Percentiles rank a stretch among this genome's conserved stretches.
These are phyloP conservation scores for human DNA, from an alignment of 2,113 vertebrate species.

Conservation along the genomic window GRCh38 chr4:177517501-177518000, in stretches of 20 bases:
- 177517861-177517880: background rate
- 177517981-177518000: background rate
- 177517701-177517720: background rate
- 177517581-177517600: background rate
- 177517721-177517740: background rate
- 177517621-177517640: background rate
- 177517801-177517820: background rate
- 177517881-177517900: background rate
- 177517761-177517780: background rate
- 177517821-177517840: background rate
- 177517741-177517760: background rate
- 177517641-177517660: background rate
- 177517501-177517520: fast-evolving
- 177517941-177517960: background rate
- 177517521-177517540: background rate
- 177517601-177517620: background rate
- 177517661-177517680: background rate
- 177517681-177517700: background rate
- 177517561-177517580: background rate
- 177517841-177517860: background rate
- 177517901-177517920: background rate
- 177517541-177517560: background rate
- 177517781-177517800: background rate
- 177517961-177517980: background rate
- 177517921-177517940: background rate